Evolutionary conservation across 2,888 invertebrate species (phyloP).

Genomic region (Bedellia somnulentella): DNA sequence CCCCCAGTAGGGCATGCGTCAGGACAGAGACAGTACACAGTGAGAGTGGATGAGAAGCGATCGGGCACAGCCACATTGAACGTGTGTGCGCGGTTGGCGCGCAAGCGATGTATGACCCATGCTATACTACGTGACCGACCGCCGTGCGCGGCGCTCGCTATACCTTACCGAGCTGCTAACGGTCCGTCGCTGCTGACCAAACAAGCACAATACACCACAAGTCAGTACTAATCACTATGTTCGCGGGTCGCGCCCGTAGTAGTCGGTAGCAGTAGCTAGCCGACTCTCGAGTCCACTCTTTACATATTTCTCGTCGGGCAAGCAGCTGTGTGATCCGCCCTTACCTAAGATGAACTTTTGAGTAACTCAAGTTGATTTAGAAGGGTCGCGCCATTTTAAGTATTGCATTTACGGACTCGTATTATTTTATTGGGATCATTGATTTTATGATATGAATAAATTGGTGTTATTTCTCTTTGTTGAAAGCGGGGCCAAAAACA

Average conservation of each 20-base stretch:
- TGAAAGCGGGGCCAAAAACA: too few relatives aligned
- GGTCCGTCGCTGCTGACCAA: conserved; percentile 61
- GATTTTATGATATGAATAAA: too few relatives aligned
- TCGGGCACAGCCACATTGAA: conserved; percentile 61
- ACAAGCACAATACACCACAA: conserved; percentile 57
- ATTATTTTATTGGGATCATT: too few relatives aligned
- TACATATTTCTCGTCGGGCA: too few relatives aligned
- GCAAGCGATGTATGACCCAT: conserved; percentile 60
- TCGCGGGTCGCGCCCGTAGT: neutral
- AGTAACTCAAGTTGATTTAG: too few relatives aligned
- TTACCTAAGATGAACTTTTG: conserved; percentile 5
- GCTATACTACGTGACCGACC: conserved; percentile 29
- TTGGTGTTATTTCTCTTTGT: too few relatives aligned
- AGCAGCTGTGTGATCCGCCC: conserved; percentile 16
- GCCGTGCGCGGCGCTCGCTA: conserved; percentile 10
- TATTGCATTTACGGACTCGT: too few relatives aligned
- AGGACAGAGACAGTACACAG: conserved; percentile 49
- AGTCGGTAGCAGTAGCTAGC: conserved; percentile 7
- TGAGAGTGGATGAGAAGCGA: conserved; percentile 55
- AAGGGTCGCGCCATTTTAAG: too few relatives aligned
- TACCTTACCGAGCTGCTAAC: conserved; percentile 58
- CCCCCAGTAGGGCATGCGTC: conserved; percentile 58
- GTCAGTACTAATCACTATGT: conserved; percentile 52
- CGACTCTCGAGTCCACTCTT: too few relatives aligned
- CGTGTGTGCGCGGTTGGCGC: conserved; percentile 57